These are phyloP conservation scores for Anneissia japonica DNA, from an alignment of 35 echinoderm and acorn worm genomes.

Conservation along the genomic window DNA sequence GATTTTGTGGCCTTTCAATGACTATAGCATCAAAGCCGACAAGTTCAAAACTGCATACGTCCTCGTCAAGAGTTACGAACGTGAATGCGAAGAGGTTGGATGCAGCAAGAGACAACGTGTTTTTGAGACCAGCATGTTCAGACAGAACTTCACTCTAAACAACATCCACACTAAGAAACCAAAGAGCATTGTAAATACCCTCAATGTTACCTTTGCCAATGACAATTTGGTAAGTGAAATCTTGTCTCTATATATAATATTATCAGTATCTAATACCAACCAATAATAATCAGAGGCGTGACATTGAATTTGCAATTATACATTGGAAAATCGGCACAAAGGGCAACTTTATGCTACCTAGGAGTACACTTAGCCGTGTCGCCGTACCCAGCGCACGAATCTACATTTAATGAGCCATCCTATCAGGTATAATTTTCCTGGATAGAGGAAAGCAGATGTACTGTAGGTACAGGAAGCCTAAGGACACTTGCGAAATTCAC, in stretches of 20 bases:
- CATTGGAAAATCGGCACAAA: too few species aligned
- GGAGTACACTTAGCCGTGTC: too few species aligned
- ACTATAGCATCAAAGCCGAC: conserved; percentile 73
- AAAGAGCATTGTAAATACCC: conserved; percentile 9
- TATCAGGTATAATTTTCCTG: too few species aligned
- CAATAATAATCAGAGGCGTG: too few species aligned
- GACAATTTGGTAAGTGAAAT: conserved; percentile 2
- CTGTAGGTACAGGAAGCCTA: too few species aligned
- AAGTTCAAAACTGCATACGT: conserved; percentile 51
- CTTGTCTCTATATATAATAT: not conserved
- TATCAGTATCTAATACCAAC: too few species aligned
- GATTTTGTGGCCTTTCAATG: conserved; percentile 55
- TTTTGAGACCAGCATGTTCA: conserved; percentile 22
- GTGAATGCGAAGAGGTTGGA: not conserved
- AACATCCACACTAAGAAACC: conserved; percentile 1
- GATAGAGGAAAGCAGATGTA: too few species aligned
- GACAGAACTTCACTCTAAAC: conserved; percentile 58
- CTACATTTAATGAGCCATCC: too few species aligned
- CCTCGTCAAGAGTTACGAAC: not conserved
- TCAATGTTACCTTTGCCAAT: conserved; percentile 22
- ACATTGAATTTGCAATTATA: too few species aligned
- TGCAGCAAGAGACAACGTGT: not conserved
- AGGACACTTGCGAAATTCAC: too few species aligned
- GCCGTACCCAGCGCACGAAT: too few species aligned
- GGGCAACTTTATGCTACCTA: too few species aligned